These are phyloP conservation scores for Anoplopoma fimbria DNA, from an alignment of 2,113 vertebrate species.

Conservation along the genomic window DNA sequence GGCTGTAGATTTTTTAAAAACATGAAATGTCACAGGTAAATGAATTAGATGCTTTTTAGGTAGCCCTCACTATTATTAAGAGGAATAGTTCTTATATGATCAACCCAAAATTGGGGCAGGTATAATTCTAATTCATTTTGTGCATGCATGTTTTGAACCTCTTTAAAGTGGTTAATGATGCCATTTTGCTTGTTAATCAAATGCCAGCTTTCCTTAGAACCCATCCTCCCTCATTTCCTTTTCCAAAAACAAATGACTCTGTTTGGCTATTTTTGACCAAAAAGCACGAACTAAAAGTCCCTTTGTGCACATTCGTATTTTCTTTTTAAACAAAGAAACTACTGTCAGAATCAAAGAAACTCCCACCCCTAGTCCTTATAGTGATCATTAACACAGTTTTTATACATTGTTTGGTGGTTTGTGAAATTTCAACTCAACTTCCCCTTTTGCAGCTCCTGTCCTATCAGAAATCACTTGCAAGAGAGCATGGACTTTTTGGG, in stretches of 20 bases:
- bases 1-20: no score
- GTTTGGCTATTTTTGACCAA: not conserved
- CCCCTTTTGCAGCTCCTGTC: not conserved
- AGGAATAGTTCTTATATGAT: no score
- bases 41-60: no score
- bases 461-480: not conserved
- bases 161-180: no score
- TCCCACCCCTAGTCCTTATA: not conserved
- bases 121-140: no score
- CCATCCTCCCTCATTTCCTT: not conserved
- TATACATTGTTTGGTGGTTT: not conserved
- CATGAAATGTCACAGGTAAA: no score
- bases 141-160: no score
- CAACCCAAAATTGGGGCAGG: no score
- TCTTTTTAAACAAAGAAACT: not conserved
- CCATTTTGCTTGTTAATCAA: no score
- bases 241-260: not conserved
- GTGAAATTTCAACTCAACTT: not conserved
- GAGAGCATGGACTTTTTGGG: not conserved
- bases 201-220: not conserved
- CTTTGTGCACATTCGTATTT: not conserved
- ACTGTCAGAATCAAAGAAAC: not conserved
- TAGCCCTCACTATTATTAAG: no score
- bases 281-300: not conserved
- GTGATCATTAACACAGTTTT: not conserved